These are phyloP conservation scores for Willisornis vidua DNA, from an alignment of 2,113 vertebrate genomes.

Conservation along the genomic window DNA sequence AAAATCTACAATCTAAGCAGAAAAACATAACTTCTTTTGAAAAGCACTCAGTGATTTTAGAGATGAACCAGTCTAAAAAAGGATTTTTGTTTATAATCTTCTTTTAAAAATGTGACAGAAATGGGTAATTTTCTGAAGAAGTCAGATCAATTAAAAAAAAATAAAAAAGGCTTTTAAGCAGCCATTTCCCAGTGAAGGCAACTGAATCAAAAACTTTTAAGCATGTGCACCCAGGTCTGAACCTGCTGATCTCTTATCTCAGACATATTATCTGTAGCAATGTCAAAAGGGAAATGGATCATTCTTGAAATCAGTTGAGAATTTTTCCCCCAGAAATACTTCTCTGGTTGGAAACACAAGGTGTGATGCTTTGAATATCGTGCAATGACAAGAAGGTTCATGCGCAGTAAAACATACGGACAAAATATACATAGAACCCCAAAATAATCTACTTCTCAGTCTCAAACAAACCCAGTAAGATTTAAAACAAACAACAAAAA, in stretches of 20 bases:
- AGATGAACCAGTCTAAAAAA: background rate
- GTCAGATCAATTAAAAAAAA: background rate
- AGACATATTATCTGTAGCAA: background rate
- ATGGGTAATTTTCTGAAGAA: background rate
- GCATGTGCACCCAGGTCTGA: background rate
- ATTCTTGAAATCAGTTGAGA: background rate
- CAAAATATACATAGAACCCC: background rate
- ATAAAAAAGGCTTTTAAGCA: background rate
- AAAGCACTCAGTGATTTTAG: background rate
- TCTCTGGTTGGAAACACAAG: background rate
- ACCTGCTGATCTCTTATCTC: background rate
- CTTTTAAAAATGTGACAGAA: background rate
- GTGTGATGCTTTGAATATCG: background rate
- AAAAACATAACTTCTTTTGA: background rate
- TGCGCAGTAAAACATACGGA: background rate
- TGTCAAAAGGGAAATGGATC: fast-evolving
- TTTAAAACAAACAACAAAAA: background rate
- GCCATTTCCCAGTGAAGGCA: background rate
- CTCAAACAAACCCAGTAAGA: background rate
- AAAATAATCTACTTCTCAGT: background rate
- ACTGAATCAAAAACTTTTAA: background rate
- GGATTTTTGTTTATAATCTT: background rate
- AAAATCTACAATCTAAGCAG: background rate
- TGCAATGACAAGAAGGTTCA: background rate
- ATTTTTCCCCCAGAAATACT: background rate